These are phyloP conservation scores for Geotrupes spiniger DNA, from an alignment of 2,888 invertebrate genomes.

Conservation along the genomic window DNA sequence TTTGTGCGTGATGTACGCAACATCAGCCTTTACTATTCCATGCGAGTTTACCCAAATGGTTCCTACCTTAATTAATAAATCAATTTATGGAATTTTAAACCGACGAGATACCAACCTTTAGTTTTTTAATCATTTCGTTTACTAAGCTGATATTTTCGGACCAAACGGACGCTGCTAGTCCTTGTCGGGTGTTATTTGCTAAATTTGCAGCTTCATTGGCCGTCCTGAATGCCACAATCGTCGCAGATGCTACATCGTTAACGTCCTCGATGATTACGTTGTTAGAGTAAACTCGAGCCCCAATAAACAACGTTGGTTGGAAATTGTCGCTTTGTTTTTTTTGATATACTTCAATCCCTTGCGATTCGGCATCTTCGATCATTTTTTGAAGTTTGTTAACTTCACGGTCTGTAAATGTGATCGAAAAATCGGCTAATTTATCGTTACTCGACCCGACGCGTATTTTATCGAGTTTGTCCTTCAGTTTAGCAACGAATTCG, in stretches of 20 bases:
- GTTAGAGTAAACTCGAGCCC: constrained; percentile 35
- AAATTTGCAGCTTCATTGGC: constrained; percentile 56
- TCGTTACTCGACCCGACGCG: constrained; percentile 47
- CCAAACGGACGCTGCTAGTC: constrained; percentile 56
- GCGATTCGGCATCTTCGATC: constrained; percentile 32
- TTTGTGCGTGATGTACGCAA: constrained; percentile 52
- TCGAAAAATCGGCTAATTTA: constrained; percentile 51
- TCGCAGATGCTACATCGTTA: constrained; percentile 48
- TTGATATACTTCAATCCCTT: constrained; percentile 39
- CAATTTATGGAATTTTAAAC: background rate
- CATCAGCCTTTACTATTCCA: constrained; percentile 52
- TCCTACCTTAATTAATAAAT: constrained; percentile 41
- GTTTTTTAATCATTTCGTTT: constrained; percentile 53
- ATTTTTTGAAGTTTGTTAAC: constrained; percentile 30
- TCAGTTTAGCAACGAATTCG: constrained; percentile 50
- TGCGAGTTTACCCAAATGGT: constrained; percentile 58
- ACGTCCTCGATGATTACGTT: constrained; percentile 32
- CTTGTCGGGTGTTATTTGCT: constrained; percentile 55
- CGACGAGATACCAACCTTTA: constrained; percentile 43
- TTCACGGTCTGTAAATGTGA: constrained; percentile 42
- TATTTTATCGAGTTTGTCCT: constrained; percentile 40
- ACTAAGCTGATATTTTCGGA: constrained; percentile 55
- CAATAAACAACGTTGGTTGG: constrained; percentile 42
- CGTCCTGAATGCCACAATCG: constrained; percentile 53
- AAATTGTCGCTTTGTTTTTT: constrained; percentile 24